Evolutionary conservation across 2,888 invertebrate species (phyloP), one percentile per base, ranked within the genome.

Genomic region (Perizoma affinitatum): DNA sequence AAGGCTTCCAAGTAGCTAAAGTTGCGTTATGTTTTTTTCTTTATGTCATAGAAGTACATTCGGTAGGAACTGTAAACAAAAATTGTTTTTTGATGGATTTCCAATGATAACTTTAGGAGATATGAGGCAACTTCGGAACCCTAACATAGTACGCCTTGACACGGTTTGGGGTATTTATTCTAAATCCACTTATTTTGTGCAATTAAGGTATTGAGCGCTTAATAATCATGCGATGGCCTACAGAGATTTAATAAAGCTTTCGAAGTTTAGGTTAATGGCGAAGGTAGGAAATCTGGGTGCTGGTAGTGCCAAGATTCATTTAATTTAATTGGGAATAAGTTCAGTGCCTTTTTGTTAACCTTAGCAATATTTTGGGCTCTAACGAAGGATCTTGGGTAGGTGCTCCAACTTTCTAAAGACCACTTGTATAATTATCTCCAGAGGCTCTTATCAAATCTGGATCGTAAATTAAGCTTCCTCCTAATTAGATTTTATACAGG

Each of bases 181-280:
- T 38, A 38, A 7, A 38, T 7, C 38, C 38, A 7, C 7, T 38
- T 4, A 38, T 38, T 38, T 38, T 6, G 7, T 38, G 38, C 7
- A 7, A 5, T 38, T 49, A 46, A 49, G 48, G 61, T 53, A 50
- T 51, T 60, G 55, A 54, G 40, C 41, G 36, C 61, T 62, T 67
- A 63, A 68, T 66, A 61, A 63, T 60, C 35, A 58, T 41, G 60
- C 55, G 47, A 56, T 58, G 59, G 57, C 44, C 59, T 61, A 56
- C 42, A 58, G 52, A 49, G 56, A 58, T 69, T 65, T 62, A 62
- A 63, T 63, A 58, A 67, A 53, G 55, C 52, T 45, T 43, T 41
- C 45, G 65, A 65, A 65, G 58, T 44, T 57, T 58, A 22, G 35
- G 45, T 41, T 46, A 51, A 58, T 48, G 47, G 44, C 44, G 9